Percentiles rank a stretch among this genome's conserved stretches.
Evolutionary conservation across 2,797 vertebrate genomes (phyloP).

Genomic region (Manis javanica): DNA sequence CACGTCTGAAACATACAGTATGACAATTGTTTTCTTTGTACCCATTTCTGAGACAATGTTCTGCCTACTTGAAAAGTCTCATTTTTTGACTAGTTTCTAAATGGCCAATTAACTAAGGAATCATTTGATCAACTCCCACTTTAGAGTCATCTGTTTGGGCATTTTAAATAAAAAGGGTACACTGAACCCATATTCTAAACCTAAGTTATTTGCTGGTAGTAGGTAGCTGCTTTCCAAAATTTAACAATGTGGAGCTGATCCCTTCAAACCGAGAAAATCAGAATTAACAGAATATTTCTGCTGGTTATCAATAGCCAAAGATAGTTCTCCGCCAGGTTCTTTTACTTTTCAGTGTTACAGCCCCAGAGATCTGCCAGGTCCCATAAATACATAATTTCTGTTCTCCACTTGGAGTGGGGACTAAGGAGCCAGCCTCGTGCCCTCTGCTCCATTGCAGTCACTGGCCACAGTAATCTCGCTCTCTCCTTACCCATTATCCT

Average conservation of each 20-base stretch:
- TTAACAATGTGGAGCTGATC: slow-evolving; percentile 52
- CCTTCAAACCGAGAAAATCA: slow-evolving; percentile 62
- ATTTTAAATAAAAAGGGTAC: slow-evolving; percentile 63
- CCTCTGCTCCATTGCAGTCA: neutral
- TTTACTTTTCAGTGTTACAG: slow-evolving; percentile 17
- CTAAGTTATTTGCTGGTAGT: slow-evolving; percentile 66
- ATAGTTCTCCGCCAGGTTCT: neutral
- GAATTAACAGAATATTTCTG: slow-evolving; percentile 60
- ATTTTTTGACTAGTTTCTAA: slow-evolving; percentile 33
- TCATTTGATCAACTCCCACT: neutral
- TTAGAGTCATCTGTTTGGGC: neutral
- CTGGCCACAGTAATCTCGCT: neutral
- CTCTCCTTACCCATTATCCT: neutral
- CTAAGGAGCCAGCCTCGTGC: slow-evolving; percentile 73
- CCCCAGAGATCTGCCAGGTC: neutral
- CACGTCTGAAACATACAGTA: slow-evolving; percentile 29
- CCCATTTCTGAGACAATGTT: slow-evolving; percentile 47
- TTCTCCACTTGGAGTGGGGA: neutral
- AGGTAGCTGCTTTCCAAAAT: slow-evolving; percentile 67
- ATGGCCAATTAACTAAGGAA: neutral
- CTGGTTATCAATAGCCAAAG: slow-evolving; percentile 66
- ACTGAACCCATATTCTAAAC: slow-evolving; percentile 69
- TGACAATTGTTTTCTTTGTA: slow-evolving; percentile 39
- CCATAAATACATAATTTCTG: neutral
- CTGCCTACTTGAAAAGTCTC: neutral